Percentiles rank a stretch among this genome's conserved stretches.
Conservation (phyloP, 2,888 invertebrate genomes). For the Buathra laborator region DNA sequence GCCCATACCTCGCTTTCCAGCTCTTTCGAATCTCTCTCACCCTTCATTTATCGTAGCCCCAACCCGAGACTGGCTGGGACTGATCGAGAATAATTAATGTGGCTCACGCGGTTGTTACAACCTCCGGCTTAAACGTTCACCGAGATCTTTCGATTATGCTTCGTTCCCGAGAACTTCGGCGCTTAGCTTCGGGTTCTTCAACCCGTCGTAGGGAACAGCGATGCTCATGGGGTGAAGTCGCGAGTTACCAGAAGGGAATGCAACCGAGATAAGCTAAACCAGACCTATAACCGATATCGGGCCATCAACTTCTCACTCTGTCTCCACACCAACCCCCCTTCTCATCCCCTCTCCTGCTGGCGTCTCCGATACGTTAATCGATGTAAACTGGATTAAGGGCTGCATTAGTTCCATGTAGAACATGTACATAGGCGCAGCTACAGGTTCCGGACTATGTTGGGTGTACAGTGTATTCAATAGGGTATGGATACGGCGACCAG, state of each 20-base stretch:
- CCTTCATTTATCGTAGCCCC: slow-evolving; percentile 22
- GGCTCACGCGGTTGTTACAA: slow-evolving; percentile 38
- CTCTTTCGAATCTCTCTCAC: slow-evolving; percentile 34
- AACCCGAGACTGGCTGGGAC: slow-evolving; percentile 38
- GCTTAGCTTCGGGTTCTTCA: not conserved
- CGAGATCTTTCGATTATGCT: slow-evolving; percentile 21
- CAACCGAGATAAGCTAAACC: slow-evolving; percentile 43
- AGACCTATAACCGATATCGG: slow-evolving; percentile 11
- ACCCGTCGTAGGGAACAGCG: not conserved
- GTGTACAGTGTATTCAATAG: slow-evolving; percentile 9
- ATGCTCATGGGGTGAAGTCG: not conserved
- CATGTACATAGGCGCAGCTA: slow-evolving; percentile 17
- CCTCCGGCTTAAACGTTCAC: slow-evolving; percentile 22
- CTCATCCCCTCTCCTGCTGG: not conserved
- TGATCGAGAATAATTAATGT: slow-evolving; percentile 65
- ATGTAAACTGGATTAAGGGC: slow-evolving; percentile 72
- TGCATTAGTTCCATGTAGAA: slow-evolving; percentile 69
- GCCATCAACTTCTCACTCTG: slow-evolving; percentile 3
- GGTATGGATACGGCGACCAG: slow-evolving; percentile 14
- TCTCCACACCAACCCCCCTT: not conserved
- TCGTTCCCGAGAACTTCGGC: not conserved
- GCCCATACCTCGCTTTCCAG: slow-evolving; percentile 10
- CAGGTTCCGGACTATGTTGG: not conserved
- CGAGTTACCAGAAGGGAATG: not conserved
- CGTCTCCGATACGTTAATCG: slow-evolving; percentile 72